Percentiles rank a stretch among this genome's conserved stretches.
phyloP scores from a whole-genome alignment of 2,797 vertebrate species.

The Erethizon dorsatum region DNA sequence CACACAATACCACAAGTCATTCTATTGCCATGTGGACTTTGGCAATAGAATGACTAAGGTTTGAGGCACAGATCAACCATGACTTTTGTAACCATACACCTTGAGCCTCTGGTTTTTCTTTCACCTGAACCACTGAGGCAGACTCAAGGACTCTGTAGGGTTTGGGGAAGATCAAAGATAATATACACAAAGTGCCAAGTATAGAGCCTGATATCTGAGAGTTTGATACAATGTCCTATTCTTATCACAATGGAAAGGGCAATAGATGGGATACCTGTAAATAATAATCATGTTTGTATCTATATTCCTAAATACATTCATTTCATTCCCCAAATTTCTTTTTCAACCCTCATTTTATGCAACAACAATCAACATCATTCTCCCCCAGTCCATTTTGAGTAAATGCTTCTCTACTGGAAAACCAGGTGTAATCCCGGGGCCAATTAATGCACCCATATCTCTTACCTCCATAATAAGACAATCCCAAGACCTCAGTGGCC shows the following conservation, averaged over 20 bases:
- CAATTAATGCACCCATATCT: rapidly evolving
- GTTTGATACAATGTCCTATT: neutral
- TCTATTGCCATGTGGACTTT: neutral
- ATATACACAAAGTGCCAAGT: neutral
- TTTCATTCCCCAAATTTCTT: neutral
- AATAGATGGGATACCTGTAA: neutral
- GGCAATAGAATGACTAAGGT: neutral
- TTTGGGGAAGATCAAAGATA: neutral
- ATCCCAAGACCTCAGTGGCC: neutral
- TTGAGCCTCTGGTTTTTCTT: neutral
- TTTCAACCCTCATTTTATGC: neutral
- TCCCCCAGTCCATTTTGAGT: neutral
- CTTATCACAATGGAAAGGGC: neutral
- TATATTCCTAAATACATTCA: neutral
- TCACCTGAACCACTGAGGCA: neutral
- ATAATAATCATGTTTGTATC: neutral
- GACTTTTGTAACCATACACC: neutral
- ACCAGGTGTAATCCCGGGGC: neutral
- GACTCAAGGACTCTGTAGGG: neutral
- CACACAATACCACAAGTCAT: neutral
- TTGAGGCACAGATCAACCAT: neutral
- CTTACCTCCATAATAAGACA: neutral
- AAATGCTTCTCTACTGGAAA: neutral
- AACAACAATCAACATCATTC: neutral
- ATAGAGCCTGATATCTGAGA: neutral